These are phyloP conservation scores for Leguminivora glycinivorella DNA, from an alignment of 1,140 invertebrate genomes.

Conservation along the genomic window DNA sequence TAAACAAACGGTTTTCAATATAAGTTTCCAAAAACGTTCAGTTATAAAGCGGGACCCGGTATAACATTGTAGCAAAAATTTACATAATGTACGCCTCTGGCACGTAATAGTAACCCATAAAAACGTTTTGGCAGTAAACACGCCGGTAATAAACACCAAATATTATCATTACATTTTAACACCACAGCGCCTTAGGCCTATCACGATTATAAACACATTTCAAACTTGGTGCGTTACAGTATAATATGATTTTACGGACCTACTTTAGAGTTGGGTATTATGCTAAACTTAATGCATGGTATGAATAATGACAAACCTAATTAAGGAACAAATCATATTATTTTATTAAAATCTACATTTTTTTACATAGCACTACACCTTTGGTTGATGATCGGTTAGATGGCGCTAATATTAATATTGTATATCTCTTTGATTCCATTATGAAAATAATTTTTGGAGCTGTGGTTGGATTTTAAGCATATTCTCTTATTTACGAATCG, in stretches of 20 bases:
- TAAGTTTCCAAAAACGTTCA: background rate
- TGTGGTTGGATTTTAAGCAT: too few species aligned
- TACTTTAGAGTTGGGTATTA: background rate
- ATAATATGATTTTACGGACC: background rate
- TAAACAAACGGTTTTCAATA: background rate
- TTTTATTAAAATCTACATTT: too few species aligned
- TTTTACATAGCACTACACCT: too few species aligned
- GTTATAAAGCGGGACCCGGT: background rate
- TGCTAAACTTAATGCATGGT: too few species aligned
- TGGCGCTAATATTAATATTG: too few species aligned
- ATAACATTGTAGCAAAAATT: background rate
- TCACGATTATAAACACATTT: conserved; percentile 14
- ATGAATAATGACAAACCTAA: too few species aligned
- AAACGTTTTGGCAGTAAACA: conserved; percentile 10
- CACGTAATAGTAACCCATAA: background rate
- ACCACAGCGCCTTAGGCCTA: background rate
- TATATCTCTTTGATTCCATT: too few species aligned
- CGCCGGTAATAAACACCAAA: conserved; percentile 5
- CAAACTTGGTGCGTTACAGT: background rate
- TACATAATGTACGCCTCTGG: background rate
- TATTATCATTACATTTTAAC: conserved; percentile 14
- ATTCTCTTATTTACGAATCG: too few species aligned
- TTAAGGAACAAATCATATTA: too few species aligned
- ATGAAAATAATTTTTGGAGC: too few species aligned
- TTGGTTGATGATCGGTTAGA: too few species aligned